Base-by-base conservation (phyloP, 1,140 invertebrate genomes). In the Goniozus legneri region DNA sequence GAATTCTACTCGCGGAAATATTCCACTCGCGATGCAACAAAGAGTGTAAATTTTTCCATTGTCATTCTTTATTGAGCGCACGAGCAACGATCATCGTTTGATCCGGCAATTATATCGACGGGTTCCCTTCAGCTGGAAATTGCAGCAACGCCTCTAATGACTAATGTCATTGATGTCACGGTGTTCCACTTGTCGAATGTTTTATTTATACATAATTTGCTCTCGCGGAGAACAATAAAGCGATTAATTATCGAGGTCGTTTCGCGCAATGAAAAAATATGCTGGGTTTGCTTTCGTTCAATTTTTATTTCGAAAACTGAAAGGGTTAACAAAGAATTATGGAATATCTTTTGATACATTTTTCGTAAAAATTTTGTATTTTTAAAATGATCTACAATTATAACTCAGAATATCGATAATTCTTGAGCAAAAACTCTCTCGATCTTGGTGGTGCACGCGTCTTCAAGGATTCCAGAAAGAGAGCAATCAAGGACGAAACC, bases 101-200 rank as follows among this genome's bases (percentile, higher is more conserved):
- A 67, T 63, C 43, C 50, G 38, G 41, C 63, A 66, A 66, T 63
- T 61, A n/a, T n/a, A 65, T 61, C 39, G 56, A 33, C 20, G 47
- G 39, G 49, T 56, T 50, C 61, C 53, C 61, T 61, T 64, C 60
- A 48, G 50, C 32, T 50, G 45, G 49, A 56, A 49, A 62, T 53
- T 41, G 51, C 30, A 51, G 51, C 52, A 55, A 58, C 57, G 46
- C n/a, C n/a, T 52, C 62, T 64, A 62, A 65, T 60, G 50, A 54
- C 47, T 55, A 45, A 44, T 65, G 67, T 69, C 66, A 65, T 62
- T 55, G 56, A 49, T 66, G 58, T 64, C 65, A 68, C 54, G 59
- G 39, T 65, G 67, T 55, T 65, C 67, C 36, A 69, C 58, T 67
- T 70, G 66, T 64, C 65, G 69, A 63, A 70, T 54, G 52, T 56